Percentiles rank a stretch among this genome's conserved stretches.
Evolutionary conservation across 1,140 invertebrate genomes (phyloP).

Genomic region (Calephelis nemesis): DNA sequence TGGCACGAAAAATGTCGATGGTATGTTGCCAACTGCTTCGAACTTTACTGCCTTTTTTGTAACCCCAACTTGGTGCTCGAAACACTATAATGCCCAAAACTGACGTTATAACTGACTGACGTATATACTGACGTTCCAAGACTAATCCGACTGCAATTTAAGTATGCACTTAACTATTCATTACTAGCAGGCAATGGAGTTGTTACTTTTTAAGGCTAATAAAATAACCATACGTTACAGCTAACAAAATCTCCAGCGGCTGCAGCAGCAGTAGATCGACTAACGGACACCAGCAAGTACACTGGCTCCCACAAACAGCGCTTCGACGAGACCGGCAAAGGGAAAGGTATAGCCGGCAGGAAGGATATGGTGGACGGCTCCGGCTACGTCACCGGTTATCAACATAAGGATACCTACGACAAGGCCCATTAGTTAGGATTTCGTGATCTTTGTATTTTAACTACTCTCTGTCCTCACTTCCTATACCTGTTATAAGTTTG

Average conservation of each 20-base stretch:
- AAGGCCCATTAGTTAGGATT: constrained; percentile 74
- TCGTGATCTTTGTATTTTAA: constrained; percentile 16
- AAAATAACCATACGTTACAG: constrained; percentile 44
- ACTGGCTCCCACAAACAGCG: constrained; percentile 94
- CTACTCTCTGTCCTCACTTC: constrained; percentile 1
- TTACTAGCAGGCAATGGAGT: not conserved
- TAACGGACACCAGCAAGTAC: constrained; percentile 95
- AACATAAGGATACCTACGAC: constrained; percentile 89
- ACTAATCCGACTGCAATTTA: no score
- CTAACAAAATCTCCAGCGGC: constrained; percentile 82
- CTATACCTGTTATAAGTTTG: constrained; percentile 7
- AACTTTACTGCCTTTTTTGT: no score
- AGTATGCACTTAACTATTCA: no score
- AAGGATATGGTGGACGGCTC: constrained; percentile 88
- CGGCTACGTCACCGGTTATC: constrained; percentile 94
- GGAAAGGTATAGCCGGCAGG: constrained; percentile 92
- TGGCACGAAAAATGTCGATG: no score
- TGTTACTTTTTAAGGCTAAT: not conserved
- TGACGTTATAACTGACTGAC: no score
- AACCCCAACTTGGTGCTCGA: no score
- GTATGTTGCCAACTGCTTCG: no score
- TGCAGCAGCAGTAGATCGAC: constrained; percentile 88
- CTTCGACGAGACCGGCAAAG: constrained; percentile 92
- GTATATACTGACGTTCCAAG: no score
- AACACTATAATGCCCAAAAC: no score